Base-by-base conservation (phyloP, 2,113 vertebrate genomes). In the Boleophthalmus pectinirostris region DNA sequence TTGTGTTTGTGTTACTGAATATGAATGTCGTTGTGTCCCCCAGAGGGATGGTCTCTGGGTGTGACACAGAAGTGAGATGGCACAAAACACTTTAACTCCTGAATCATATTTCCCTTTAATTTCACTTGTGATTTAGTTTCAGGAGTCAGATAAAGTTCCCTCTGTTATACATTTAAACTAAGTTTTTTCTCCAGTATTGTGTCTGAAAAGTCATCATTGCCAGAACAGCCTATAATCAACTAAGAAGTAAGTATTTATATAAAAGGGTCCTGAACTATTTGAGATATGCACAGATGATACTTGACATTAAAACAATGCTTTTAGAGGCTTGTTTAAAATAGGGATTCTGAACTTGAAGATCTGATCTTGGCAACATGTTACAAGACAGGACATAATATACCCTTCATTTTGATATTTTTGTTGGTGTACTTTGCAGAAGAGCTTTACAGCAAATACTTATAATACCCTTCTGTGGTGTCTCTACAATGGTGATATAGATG, bases 1-100 rank as follows among this genome's bases (percentile, higher is more conserved):
- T 69, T 45, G 7, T 5, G 70, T 75, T 61, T 61, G 66, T 82
- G 70, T 51, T 66, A 13, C 69, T 84, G 76, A 85, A 85, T 80
- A 29, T 65, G 57, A 77, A 84, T 76, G 49, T 54, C 75, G 70
- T 54, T 25, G 25, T 70, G 12, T 72, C 69, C 58, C 69, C 78
- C 82, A 69, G 54, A 72, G 72, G 69, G 75, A 69, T 72, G 33
- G 65, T 71, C 68, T 45, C 73, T 73, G 73, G 51, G 70, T 71
- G 45, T 67, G 71, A 84, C 73, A 70, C 57, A 46, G 67, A 46
- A 61, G 13, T 56, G 64, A 70, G 81, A 67, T 67, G 63, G 68
- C 18, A 76, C 33, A 57, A 58, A 57, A 24, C 49, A 10, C 47
- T 45, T 16, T n/a, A 29, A 45, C 46, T 56, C 25, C 8, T 24